A percentile compares a stretch with the other conserved stretches of the same genome.
Evolutionary conservation across 2,113 vertebrate genomes (phyloP).

Genomic region (Ophiodon elongatus): DNA sequence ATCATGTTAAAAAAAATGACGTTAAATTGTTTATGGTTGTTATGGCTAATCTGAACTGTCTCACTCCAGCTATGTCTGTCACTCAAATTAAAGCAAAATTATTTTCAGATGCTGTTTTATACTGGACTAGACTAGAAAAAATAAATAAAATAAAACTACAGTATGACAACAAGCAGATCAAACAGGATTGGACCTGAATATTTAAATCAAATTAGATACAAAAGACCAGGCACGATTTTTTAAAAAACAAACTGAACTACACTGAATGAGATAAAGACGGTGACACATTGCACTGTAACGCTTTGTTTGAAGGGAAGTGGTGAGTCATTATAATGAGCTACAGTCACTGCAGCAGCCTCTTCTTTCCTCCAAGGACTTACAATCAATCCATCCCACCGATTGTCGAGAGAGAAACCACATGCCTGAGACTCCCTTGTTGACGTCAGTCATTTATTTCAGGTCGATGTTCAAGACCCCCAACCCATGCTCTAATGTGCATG

Average conservation of each 20-base stretch:
- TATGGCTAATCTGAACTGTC: background rate
- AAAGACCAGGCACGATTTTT: background rate
- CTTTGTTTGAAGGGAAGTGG: constrained; percentile 15
- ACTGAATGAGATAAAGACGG: background rate
- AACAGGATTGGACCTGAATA: background rate
- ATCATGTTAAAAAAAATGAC: background rate
- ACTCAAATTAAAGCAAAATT: background rate
- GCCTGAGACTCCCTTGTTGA: constrained; percentile 18
- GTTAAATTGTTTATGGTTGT: background rate
- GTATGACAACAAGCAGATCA: background rate
- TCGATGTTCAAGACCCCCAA: constrained; percentile 25
- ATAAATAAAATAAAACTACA: background rate
- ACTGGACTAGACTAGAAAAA: background rate
- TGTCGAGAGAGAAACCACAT: constrained; percentile 16
- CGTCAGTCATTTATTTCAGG: constrained; percentile 33
- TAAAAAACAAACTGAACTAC: background rate
- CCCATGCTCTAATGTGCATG: background rate
- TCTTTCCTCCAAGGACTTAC: constrained; percentile 27
- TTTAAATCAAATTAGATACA: background rate
- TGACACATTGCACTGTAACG: background rate
- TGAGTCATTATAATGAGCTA: constrained; percentile 17
- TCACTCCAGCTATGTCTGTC: background rate
- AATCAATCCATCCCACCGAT: constrained; percentile 40
- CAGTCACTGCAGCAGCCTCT: constrained; percentile 24
- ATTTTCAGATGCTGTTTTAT: background rate